Base-by-base conservation (phyloP, 1,140 invertebrate species). In the Drosophila micromelanica region DNA sequence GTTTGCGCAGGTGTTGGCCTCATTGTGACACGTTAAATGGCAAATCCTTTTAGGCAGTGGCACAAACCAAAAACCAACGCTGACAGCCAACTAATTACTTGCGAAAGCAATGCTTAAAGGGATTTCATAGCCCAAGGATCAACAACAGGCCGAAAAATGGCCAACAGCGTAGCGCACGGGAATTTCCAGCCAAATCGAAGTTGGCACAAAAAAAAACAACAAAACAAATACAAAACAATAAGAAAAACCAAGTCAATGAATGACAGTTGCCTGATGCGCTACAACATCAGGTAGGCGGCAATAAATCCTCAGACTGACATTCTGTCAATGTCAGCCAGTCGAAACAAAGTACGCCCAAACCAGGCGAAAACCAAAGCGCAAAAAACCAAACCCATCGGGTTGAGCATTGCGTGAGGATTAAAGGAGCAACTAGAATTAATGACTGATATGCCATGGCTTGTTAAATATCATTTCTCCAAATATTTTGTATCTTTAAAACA, bases 31-130 rank as follows among this genome's bases (percentile, higher is more conserved):
- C 35, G 23, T 32, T 45, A 57, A 63, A 40, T 48, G 43, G 48
- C 46, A 78, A 78, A 78, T 78, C 75, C 72, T 56, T 75, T 78
- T 78, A 71, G 27, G 73, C 62, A 60, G 15, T 64, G 56, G 63
- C 56, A 73, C 49, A 65, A 12, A 37, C 38, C 46, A 37, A 62
- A 15, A 35, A 70, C 55, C 57, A 59, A 76, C 40, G 76, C 62
- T 79, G 76, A 79, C 76, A 79, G 73, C 59, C 73, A 74, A 79
- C 76, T 79, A 79, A 79, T 79, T 78, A 72, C 67, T 75, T 76
- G 73, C 60, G 51, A 78, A 63, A 67, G 73, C 68, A 76, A 76
- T 45, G 54, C 56, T n/a, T 68, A 63, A 68, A 72, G 42, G 73
- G 73, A 78, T 78, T 72, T 70, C 30, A n/a, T 8, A 27, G 43